A percentile compares a stretch with the other conserved stretches of the same genome.
Evolutionary conservation across 2,113 vertebrate genomes (phyloP).

Genomic region (Pseudorectes ferrugineus): DNA sequence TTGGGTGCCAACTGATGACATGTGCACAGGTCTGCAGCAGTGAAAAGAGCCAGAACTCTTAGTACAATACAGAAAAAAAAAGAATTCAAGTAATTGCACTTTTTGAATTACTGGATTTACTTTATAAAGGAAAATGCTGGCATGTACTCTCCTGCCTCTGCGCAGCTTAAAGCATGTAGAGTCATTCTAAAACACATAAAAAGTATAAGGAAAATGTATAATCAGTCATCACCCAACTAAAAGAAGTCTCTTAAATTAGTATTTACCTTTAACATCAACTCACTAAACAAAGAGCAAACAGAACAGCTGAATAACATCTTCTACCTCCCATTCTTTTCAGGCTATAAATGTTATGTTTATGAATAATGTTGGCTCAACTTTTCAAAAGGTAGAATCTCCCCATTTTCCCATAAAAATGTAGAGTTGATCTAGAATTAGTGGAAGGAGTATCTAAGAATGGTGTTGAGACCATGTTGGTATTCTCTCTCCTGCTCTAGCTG

Average conservation of each 20-base stretch:
- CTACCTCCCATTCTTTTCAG: not conserved
- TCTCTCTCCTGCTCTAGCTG: not conserved
- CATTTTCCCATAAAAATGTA: not conserved
- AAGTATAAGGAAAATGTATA: not conserved
- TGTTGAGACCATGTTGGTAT: not conserved
- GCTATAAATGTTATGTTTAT: not conserved
- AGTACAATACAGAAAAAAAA: not conserved
- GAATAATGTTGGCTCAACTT: not conserved
- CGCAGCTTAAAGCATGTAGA: not conserved
- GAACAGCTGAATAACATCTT: not conserved
- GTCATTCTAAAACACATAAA: not conserved
- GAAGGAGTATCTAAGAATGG: not conserved
- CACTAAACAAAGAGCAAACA: not conserved
- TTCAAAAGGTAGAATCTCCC: not conserved
- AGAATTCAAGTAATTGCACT: not conserved
- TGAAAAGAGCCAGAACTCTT: not conserved
- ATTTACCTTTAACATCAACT: not conserved
- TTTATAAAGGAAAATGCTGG: not conserved
- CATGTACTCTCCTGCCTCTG: slow-evolving; percentile 8
- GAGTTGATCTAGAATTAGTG: not conserved
- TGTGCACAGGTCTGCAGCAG: not conserved
- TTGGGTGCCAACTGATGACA: not conserved
- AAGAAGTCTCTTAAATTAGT: not conserved
- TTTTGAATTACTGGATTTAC: slow-evolving; percentile 1
- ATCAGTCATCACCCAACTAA: not conserved